phyloP scores from a whole-genome alignment of 2,888 invertebrate genomes.

The Macaria liturata region DNA sequence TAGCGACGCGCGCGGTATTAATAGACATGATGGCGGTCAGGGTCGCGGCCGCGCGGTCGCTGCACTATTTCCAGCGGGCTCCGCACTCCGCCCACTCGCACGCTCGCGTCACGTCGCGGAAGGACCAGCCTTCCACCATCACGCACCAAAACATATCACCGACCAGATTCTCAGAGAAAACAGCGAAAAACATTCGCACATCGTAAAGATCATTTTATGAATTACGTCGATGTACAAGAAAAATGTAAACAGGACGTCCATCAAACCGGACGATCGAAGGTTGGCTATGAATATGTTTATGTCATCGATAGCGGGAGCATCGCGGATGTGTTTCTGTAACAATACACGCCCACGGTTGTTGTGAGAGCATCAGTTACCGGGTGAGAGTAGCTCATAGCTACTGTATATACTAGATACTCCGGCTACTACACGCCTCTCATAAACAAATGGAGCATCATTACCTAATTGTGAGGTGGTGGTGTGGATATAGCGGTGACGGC shows the following conservation, averaged over 20 bases:
- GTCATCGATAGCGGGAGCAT: slow-evolving; percentile 14
- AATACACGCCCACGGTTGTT: slow-evolving; percentile 1
- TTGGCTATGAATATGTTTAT: slow-evolving; percentile 10
- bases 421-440: no score
- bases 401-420: not conserved
- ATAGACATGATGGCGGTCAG: slow-evolving; percentile 62
- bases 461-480: slow-evolving; percentile 20
- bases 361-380: not conserved
- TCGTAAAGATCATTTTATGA: slow-evolving; percentile 7
- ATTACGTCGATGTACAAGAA: slow-evolving; percentile 5
- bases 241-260: slow-evolving; percentile 19
- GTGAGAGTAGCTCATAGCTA: slow-evolving; percentile 3
- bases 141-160: not conserved
- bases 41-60: slow-evolving; percentile 62
- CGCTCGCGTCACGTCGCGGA: slow-evolving; percentile 12
- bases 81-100: slow-evolving; percentile 25
- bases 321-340: not conserved
- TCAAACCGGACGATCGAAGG: slow-evolving; percentile 14
- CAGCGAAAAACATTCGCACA: not conserved
- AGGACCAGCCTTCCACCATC: not conserved
- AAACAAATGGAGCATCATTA: no score
- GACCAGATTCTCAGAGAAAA: not conserved
- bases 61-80: slow-evolving; percentile 42
- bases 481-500: slow-evolving; percentile 42
- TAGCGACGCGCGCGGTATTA: slow-evolving; percentile 44